Evolutionary conservation across 2,113 vertebrate species (phyloP), one percentile per base, ranked within the genome.

Genomic region (Enhydra lutris): DNA sequence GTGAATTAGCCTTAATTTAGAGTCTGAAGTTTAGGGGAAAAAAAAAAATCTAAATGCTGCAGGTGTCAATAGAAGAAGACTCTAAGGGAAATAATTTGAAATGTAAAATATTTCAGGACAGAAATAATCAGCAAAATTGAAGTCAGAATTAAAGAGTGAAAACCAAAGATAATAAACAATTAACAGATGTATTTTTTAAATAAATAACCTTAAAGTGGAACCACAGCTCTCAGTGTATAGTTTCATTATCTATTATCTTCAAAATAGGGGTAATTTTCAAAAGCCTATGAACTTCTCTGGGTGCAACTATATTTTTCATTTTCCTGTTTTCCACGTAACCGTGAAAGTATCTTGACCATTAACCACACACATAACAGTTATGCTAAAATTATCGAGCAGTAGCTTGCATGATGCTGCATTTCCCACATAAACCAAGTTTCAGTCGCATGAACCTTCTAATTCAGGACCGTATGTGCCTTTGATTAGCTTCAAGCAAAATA

Each of bases 1-100:
- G 69, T 81, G 57, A 98, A 91, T 92, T 97, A 97, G 92, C 76
- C 65, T 97, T 95, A 71, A 96, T 96, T 97, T 52, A 97, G 57
- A 91, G 6, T 50, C 29, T 57, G 24, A 92, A 61, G 21, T 93
- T 88, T 85, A 85, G 50, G 65, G 24, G 0, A 12, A 34, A 83
- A 95, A 89, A 65, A 69, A 69, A 92, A 86, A 82, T 57, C 88
- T 84, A 92, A 92, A 50, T 47, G 26, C 52, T 88, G 29, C 93
- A 97, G 90, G 74, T 94, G 74, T 45, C 57, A 55, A 65, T 90
- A 94, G 63, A 90, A 63, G 29, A 91, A 89, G 23, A 2, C 39
- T 82, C 57, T 52, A 78, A 89, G 90, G 26, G 45, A 96, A 96
- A 96, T 92, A 57, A 92, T 95, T 96, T 71, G 45, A 90, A 87